Evolutionary conservation across 2,888 invertebrate species (phyloP), one percentile per base, ranked within the genome.

Genomic region (Xanthia togata): DNA sequence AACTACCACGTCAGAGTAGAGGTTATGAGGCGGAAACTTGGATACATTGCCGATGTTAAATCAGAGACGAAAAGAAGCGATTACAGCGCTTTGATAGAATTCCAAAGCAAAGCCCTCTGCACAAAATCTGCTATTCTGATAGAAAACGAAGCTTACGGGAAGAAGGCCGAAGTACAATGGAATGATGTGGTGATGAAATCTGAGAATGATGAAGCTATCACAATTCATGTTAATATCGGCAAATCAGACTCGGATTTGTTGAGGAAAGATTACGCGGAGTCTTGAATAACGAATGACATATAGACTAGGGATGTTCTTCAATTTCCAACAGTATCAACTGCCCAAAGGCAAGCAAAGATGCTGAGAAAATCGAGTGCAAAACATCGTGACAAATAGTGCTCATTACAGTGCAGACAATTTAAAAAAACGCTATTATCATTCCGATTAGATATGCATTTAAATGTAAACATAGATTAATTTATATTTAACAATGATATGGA

Each of bases 111-210:
- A 88, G 95, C 95, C 1, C 84, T 96, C 0, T 92, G 93, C 77
- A 96, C 95, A 3, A 96, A 96, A 89, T 95, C 95, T 17, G 95
- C 96, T 72, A 96, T 96, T 44, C 84, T 95, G 5, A 96, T 96
- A 76, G 96, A 96, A 76, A 96, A 96, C 78, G 96, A 96, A 87
- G 91, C 94, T 0, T 96, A 96, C 69, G 95, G 96, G 14, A 96
- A 96, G 88, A 96, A 96, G 85, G 96, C 96, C 0, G 96, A 96
- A 85, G 94, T 96, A 0, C 96, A 96, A 86, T 96, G 96, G 96
- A 95, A 94, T 73, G 96, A 96, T 83, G 92, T 95, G 0, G 91
- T 96, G 3, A 91, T 96, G 91, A 96, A 96, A 81, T 93, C 96
- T 0, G 96, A 96, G n/a, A 93, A 88, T 20, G 96, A 96, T 78